phyloP scores from a whole-genome alignment of 2,113 vertebrate genomes.

The Clarias macrocephalus region DNA sequence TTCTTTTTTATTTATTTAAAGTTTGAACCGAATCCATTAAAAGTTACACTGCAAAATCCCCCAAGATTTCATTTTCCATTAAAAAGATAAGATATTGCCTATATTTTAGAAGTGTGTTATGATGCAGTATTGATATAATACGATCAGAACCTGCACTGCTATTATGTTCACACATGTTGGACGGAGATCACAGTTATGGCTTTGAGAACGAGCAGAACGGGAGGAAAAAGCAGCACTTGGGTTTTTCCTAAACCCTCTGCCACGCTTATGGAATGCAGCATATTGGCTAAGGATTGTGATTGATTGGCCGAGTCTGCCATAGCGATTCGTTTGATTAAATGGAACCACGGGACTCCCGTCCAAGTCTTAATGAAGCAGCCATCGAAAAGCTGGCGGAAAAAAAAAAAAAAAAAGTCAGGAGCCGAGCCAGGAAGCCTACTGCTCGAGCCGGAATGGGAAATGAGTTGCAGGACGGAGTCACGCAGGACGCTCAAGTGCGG shows the following conservation, averaged over 20 bases:
- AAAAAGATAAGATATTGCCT: neutral
- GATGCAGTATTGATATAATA: neutral
- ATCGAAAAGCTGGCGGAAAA: conserved; percentile 63
- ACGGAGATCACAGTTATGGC: neutral
- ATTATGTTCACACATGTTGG: neutral
- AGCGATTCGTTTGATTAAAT: conserved; percentile 76
- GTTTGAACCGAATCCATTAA: neutral
- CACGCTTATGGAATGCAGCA: conserved; percentile 71
- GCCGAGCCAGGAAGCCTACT: conserved; percentile 59
- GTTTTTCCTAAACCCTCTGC: conserved; percentile 66
- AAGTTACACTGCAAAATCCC: neutral
- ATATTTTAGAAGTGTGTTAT: neutral
- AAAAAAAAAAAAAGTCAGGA: conserved; percentile 40
- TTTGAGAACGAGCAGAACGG: neutral
- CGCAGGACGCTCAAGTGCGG: neutral
- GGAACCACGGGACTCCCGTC: conserved; percentile 72
- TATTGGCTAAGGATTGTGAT: conserved; percentile 79
- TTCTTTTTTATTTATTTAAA: neutral
- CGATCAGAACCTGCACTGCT: neutral
- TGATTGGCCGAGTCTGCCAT: conserved; percentile 76
- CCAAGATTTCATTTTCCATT: neutral
- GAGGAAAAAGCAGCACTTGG: conserved; percentile 59
- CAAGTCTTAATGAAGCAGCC: conserved; percentile 75
- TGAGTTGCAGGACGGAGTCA: neutral
- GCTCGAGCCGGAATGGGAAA: conserved; percentile 27